phyloP scores from a whole-genome alignment of 2,797 vertebrate genomes.

The Columba guinea region DNA sequence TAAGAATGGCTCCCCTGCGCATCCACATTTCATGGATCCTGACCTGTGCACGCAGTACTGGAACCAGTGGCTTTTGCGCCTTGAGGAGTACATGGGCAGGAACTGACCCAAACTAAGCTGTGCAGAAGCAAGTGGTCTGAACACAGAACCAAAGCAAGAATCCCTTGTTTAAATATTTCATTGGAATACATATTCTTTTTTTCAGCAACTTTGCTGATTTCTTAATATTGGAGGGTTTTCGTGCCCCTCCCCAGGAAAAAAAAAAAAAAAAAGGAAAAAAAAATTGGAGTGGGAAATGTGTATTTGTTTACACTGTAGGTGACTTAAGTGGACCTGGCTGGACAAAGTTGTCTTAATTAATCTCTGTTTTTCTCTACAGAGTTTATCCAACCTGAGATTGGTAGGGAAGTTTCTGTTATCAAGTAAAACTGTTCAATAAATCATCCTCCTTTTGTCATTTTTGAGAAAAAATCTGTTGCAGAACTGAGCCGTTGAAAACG shows the following conservation, averaged over 20 bases:
- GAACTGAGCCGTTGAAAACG: neutral
- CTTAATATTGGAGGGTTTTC: neutral
- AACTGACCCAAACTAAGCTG: neutral
- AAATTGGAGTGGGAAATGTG: neutral
- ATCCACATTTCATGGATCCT: constrained; percentile 84
- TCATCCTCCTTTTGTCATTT: neutral
- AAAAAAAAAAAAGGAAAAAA: neutral
- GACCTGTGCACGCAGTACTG: constrained; percentile 86
- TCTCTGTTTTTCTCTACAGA: neutral
- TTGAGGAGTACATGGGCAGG: constrained; percentile 85
- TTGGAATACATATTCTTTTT: neutral
- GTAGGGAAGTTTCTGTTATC: neutral
- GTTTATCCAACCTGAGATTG: neutral
- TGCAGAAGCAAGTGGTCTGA: neutral
- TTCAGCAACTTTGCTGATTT: neutral
- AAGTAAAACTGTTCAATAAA: neutral
- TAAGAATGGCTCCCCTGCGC: constrained; percentile 91
- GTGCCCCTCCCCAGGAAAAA: neutral
- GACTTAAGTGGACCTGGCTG: neutral
- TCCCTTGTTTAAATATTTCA: neutral
- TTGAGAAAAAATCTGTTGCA: neutral
- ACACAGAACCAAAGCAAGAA: neutral
- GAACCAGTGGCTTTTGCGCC: constrained; percentile 89
- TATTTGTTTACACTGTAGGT: neutral
- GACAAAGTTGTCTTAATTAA: neutral